Evolutionary conservation across 1,140 invertebrate genomes (phyloP).

Genomic region (Plodia interpunctella): DNA sequence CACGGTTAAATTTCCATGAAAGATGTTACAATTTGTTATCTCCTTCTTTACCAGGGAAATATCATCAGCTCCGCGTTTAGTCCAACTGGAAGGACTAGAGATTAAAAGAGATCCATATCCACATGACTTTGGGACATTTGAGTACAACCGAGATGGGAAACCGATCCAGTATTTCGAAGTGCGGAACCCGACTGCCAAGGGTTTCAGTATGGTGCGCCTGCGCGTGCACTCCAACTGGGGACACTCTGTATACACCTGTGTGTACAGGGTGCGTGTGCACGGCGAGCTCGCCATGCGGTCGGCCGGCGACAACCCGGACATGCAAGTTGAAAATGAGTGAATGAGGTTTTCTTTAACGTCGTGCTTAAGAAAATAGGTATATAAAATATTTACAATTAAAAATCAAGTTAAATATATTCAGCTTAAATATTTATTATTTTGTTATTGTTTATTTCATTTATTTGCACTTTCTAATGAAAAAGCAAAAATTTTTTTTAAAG

Average conservation of each 20-base stretch:
- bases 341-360: neutral
- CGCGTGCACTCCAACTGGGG: constrained; percentile 60
- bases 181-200: constrained; percentile 32
- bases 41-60: constrained; percentile 48
- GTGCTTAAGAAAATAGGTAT: too few species aligned
- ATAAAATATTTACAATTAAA: too few species aligned
- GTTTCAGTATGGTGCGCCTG: constrained; percentile 46
- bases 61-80: constrained; percentile 60
- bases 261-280: constrained; percentile 60
- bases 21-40: neutral
- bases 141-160: constrained; percentile 55
- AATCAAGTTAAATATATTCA: too few species aligned
- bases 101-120: constrained; percentile 43
- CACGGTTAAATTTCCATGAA: neutral
- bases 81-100: constrained; percentile 57
- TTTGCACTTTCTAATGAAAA: too few species aligned
- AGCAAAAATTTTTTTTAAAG: too few species aligned
- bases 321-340: constrained; percentile 46
- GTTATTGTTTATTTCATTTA: too few species aligned
- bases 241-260: constrained; percentile 57
- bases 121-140: constrained; percentile 59
- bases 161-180: constrained; percentile 66
- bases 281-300: constrained; percentile 38
- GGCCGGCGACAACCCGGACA: constrained; percentile 32
- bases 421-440: too few species aligned